Conservation (phyloP, 1,140 invertebrate species). For the Zaprionus lachaisei region DNA sequence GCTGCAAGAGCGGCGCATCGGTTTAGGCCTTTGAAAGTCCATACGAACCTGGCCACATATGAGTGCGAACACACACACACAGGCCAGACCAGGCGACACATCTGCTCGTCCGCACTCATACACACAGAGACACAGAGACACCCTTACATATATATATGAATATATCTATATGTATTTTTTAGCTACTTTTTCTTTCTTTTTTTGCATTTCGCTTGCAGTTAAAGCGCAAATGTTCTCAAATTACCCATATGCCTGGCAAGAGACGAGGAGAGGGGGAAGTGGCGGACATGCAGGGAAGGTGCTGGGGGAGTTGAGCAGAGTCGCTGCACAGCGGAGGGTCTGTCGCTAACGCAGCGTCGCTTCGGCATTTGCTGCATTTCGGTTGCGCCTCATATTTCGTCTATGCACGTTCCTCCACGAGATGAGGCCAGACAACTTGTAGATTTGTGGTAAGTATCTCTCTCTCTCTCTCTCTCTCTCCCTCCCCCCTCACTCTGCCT, state of each 20-base stretch:
- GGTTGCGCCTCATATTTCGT: conserved; percentile 80
- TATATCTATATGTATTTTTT: conserved; percentile 45
- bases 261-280: neutral
- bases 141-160: conserved; percentile 49
- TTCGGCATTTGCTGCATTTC: conserved; percentile 67
- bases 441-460: conserved; percentile 18
- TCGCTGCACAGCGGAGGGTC: conserved; percentile 5
- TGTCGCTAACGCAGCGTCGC: conserved; percentile 48
- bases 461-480: neutral
- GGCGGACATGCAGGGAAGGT: neutral
- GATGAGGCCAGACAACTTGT: conserved; percentile 41
- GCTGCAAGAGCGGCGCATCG: conserved; percentile 69
- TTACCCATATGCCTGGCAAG: conserved; percentile 70
- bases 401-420: conserved; percentile 64
- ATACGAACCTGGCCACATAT: conserved; percentile 50
- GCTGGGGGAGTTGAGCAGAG: conserved; percentile 6
- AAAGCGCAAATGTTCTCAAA: conserved; percentile 82
- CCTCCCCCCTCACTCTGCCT: neutral
- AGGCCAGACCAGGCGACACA: conserved; percentile 60
- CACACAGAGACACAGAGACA: neutral
- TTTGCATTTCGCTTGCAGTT: conserved; percentile 69
- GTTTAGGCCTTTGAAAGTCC: conserved; percentile 80
- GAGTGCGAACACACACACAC: conserved; percentile 18
- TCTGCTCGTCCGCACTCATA: conserved; percentile 35
- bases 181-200: conserved; percentile 43